phyloP scores from a whole-genome alignment of 64 coral and sea anemone species.

The Montipora efflorescens region DNA sequence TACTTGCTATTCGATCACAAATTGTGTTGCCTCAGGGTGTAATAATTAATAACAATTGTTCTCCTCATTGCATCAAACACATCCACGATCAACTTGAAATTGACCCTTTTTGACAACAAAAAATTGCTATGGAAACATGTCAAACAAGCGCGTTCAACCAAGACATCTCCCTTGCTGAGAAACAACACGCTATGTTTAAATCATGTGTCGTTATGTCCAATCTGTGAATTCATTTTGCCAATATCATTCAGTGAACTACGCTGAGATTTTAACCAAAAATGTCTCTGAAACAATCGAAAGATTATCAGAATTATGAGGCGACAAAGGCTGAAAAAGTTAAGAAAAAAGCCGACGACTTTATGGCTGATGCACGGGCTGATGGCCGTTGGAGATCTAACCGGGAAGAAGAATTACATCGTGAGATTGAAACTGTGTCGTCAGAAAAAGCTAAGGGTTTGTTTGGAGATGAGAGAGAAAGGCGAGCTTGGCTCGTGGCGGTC shows the following conservation, averaged over 20 bases:
- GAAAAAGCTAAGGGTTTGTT: conserved; percentile 91
- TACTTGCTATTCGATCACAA: background rate
- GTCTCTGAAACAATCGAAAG: background rate
- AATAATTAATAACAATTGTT: background rate
- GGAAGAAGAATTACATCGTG: conserved; percentile 57
- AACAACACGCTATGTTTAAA: conserved; percentile 3
- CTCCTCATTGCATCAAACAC: background rate
- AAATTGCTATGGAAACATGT: conserved; percentile 42
- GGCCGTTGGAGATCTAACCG: conserved; percentile 46
- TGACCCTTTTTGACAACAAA: conserved; percentile 10
- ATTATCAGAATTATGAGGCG: background rate
- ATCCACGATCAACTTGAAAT: background rate
- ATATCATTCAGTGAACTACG: background rate
- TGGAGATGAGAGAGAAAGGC: conserved; percentile 70
- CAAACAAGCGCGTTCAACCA: background rate
- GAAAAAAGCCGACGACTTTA: conserved; percentile 18
- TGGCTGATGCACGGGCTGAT: conserved; percentile 21
- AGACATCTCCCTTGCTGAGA: background rate
- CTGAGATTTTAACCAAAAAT: conserved; percentile 12
- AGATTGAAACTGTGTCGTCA: conserved; percentile 73
- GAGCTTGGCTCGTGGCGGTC: conserved; percentile 76
- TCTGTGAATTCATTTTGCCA: conserved; percentile 25
- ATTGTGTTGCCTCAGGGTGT: background rate
- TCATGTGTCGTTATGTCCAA: background rate
- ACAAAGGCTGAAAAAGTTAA: background rate